These are phyloP conservation scores for Caenorhabditis japonica DNA, from an alignment of 2,888 invertebrate genomes.

Conservation along the genomic window DNA sequence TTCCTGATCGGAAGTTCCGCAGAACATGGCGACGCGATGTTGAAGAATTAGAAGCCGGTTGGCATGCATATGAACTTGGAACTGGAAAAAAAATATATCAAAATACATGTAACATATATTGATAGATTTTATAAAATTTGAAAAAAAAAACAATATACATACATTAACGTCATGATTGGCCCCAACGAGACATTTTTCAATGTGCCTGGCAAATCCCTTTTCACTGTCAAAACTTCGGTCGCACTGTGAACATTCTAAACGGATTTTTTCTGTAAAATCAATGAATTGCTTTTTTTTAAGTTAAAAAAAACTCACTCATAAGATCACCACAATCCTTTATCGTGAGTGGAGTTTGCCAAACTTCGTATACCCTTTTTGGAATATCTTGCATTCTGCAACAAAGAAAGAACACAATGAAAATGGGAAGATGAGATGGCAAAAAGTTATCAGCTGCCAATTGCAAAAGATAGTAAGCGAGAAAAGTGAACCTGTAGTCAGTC, in stretches of 20 bases:
- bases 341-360: not conserved
- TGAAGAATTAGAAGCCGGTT: conserved; percentile 13
- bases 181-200: not conserved
- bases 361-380: not conserved
- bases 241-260: conserved; percentile 18
- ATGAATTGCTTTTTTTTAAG: not conserved
- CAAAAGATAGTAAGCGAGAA: not conserved
- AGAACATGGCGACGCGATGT: conserved; percentile 11
- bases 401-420: not conserved
- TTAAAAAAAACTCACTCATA: not conserved
- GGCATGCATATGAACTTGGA: conserved; percentile 16
- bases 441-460: conserved; percentile 1
- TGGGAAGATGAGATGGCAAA: no score
- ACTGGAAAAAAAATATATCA: conserved; percentile 1
- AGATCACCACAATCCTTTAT: not conserved
- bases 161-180: conserved; percentile 5
- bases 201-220: not conserved
- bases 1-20: conserved; percentile 5
- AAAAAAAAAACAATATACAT: not conserved
- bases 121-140: not conserved
- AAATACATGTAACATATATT: no score
- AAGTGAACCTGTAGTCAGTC: no score
- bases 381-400: not conserved
- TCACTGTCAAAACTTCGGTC: not conserved
- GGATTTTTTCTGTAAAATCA: not conserved